Base-by-base conservation (phyloP, 1,140 invertebrate species). In the Leptinotarsa lineolata region DNA sequence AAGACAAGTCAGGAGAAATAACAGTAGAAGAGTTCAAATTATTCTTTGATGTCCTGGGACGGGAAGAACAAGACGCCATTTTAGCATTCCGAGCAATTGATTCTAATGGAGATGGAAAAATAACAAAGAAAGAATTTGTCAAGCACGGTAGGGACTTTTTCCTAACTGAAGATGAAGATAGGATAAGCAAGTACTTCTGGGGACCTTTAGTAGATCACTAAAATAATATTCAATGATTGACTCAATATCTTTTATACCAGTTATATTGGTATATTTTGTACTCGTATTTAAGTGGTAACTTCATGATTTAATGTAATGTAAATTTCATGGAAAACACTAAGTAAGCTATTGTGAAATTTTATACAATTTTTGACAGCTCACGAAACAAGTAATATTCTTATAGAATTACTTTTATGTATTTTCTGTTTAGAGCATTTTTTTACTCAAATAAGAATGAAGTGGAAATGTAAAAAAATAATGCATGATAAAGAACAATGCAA, bases 171-270 rank as follows among this genome's bases (percentile, higher is more conserved):
- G 91, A 95, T 83, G 89, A 92, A 77, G 88, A 84, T 3, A 88
- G 86, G 77, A 91, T 93, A 54, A 94, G 92, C 78, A 93, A 92
- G 85, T 90, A 93, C 86, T 94, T 95, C 79, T 95, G 93, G 92
- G 93, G 93, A 48, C 93, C 93, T 11, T 83, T 95, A 12, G 85
- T 87, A 20, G 84, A 90, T 74, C 82, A 84, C 63, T 85, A 77
- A 20, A 54, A 54, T 18, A 2, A 54, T 16, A 5, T 54, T 16
- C 48, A 54, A 13, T 54, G 16, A 54, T 54, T 54, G 48, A 54
- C 48, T 54, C 4, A 39, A 8, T 39, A 39, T 39, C 16, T 18
- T 54, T 54, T 54, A 54, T 54, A 54, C n/a, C 48, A 16, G 48
- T 54, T 54, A 54, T 54, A 54, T 54, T 54, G 48, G 48, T 54